Evolutionary conservation across 2,113 vertebrate genomes (phyloP).

Genomic region (Leptodactylus fuscus): DNA sequence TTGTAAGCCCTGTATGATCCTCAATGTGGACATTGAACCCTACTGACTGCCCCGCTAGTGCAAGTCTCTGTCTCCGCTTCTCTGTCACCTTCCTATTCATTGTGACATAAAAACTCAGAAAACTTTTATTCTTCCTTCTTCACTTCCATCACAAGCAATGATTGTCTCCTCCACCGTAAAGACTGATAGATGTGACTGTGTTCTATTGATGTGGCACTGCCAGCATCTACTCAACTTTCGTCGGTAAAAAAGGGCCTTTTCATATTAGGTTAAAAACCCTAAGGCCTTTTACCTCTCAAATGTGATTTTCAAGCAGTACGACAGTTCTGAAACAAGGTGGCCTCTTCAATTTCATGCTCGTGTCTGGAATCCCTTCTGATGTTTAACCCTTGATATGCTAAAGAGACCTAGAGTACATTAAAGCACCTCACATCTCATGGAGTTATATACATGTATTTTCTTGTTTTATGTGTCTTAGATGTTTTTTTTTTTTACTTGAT

Average conservation of each 20-base stretch:
- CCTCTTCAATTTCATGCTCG: conserved; percentile 51
- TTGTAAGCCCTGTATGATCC: neutral
- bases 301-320: conserved; percentile 52
- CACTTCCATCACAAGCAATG: conserved; percentile 49
- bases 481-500: neutral
- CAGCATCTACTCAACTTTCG: conserved; percentile 44
- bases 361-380: conserved; percentile 29
- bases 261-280: conserved; percentile 55
- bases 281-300: conserved; percentile 58
- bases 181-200: conserved; percentile 56
- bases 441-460: neutral
- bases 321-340: conserved; percentile 58
- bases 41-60: neutral
- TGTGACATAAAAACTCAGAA: conserved; percentile 6
- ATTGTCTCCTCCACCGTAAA: conserved; percentile 41
- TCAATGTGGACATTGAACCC: neutral
- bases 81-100: conserved; percentile 1
- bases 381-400: conserved; percentile 41
- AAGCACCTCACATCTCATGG: neutral
- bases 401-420: neutral
- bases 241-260: conserved; percentile 38
- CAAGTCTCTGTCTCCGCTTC: neutral
- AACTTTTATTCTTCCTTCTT: conserved; percentile 34
- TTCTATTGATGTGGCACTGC: conserved; percentile 53
- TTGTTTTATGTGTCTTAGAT: neutral